Percentiles rank a stretch among this genome's conserved stretches.
Conservation (phyloP, 2,888 invertebrate genomes). For the Perizoma flavofasciatum region DNA sequence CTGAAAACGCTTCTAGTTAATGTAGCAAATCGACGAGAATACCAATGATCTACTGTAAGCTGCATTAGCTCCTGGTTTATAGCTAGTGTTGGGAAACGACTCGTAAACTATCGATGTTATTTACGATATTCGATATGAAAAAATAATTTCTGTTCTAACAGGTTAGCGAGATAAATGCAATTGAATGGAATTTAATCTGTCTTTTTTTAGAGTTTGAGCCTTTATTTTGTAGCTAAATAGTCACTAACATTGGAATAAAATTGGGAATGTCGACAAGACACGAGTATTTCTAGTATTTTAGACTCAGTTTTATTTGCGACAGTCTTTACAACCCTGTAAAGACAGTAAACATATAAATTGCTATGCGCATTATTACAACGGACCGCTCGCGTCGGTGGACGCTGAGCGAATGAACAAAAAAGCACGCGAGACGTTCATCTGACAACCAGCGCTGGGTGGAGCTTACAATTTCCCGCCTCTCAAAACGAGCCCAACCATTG, state of each 20-base stretch:
- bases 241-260: conserved; percentile 9
- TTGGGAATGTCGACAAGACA: conserved; percentile 20
- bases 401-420: conserved; percentile 76
- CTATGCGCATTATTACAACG: conserved; percentile 31
- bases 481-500: conserved; percentile 69
- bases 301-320: conserved; percentile 17
- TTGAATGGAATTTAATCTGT: not conserved
- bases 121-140: conserved; percentile 18
- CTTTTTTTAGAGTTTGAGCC: not conserved
- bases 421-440: conserved; percentile 71
- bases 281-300: conserved; percentile 16
- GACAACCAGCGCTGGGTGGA: conserved; percentile 71
- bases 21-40: conserved; percentile 19
- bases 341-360: conserved; percentile 29
- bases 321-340: conserved; percentile 22
- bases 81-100: conserved; percentile 24
- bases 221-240: not conserved
- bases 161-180: not conserved
- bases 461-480: conserved; percentile 71
- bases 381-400: conserved; percentile 60
- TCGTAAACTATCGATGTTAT: conserved; percentile 26
- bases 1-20: conserved; percentile 17
- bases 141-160: conserved; percentile 5
- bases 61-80: conserved; percentile 39
- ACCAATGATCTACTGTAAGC: conserved; percentile 30